These are phyloP conservation scores for Felis chaus DNA, from an alignment of 2,113 vertebrate species.

Conservation along the genomic window DNA sequence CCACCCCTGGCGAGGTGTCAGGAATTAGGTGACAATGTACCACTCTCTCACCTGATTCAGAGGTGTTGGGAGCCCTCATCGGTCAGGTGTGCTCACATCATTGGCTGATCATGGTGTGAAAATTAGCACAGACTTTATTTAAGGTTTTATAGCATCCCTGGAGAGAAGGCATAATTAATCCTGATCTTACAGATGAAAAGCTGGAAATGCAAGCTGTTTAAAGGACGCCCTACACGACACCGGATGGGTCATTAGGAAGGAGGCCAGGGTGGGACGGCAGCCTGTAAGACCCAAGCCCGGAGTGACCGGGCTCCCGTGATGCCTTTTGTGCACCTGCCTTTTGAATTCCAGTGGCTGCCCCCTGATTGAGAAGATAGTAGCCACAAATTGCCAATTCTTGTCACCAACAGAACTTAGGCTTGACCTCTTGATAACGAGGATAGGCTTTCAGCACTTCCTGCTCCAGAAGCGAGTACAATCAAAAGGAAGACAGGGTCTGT, in stretches of 20 bases:
- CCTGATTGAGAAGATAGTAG: not conserved
- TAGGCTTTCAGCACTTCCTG: not conserved
- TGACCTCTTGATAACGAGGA: not conserved
- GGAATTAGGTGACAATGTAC: accelerated
- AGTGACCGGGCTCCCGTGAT: not conserved
- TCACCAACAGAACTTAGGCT: not conserved
- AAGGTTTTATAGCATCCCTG: not conserved
- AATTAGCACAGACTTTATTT: not conserved
- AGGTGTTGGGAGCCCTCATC: not conserved
- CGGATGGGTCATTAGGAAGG: not conserved
- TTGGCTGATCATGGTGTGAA: not conserved
- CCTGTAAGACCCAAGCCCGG: not conserved
- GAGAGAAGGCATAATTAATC: not conserved
- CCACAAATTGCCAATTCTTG: not conserved
- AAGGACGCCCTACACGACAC: not conserved
- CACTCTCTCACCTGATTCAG: not conserved
- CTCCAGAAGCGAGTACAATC: not conserved
- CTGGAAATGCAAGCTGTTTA: not conserved
- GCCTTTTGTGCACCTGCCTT: not conserved
- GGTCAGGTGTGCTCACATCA: not conserved
- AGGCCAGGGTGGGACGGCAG: not conserved
- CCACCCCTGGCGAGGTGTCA: accelerated
- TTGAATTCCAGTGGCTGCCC: not conserved
- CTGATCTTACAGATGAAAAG: not conserved
- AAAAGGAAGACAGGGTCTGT: not conserved